phyloP scores from a whole-genome alignment of 2,888 invertebrate species.

The Rosalia funebris region DNA sequence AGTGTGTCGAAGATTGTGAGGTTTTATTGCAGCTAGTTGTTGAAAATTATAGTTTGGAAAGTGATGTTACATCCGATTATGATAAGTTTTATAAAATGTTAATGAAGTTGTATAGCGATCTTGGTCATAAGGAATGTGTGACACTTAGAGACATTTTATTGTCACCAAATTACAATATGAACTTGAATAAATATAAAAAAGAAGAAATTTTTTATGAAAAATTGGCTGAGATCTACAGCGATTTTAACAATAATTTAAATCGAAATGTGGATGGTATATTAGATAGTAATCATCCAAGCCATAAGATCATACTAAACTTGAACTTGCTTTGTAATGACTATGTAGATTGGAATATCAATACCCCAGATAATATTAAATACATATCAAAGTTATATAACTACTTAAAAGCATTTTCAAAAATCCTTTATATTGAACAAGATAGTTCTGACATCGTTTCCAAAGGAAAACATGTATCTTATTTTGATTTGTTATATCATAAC shows the following conservation, averaged over 20 bases:
- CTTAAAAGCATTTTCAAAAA: slow-evolving; percentile 68
- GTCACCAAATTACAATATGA: slow-evolving; percentile 49
- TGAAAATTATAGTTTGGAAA: slow-evolving; percentile 43
- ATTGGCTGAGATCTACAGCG: slow-evolving; percentile 64
- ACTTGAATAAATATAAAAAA: slow-evolving; percentile 45
- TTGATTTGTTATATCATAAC: slow-evolving; percentile 67
- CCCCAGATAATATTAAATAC: slow-evolving; percentile 55
- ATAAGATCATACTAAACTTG: slow-evolving; percentile 66
- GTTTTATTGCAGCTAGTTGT: slow-evolving; percentile 50
- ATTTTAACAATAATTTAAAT: slow-evolving; percentile 56
- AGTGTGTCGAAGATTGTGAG: slow-evolving; percentile 52
- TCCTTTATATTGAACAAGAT: slow-evolving; percentile 60
- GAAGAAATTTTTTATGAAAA: slow-evolving; percentile 54
- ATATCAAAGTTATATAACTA: slow-evolving; percentile 70
- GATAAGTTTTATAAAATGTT: slow-evolving; percentile 53
- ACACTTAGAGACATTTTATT: slow-evolving; percentile 52
- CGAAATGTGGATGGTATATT: slow-evolving; percentile 56
- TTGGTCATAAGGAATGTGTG: slow-evolving; percentile 43
- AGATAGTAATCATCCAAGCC: slow-evolving; percentile 67
- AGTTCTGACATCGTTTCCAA: slow-evolving; percentile 56
- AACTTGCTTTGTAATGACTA: slow-evolving; percentile 63
- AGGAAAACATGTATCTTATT: slow-evolving; percentile 63
- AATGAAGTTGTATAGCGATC: slow-evolving; percentile 46
- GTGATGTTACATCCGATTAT: slow-evolving; percentile 45
- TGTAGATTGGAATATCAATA: slow-evolving; percentile 14